Percentiles rank a stretch among this genome's conserved stretches.
These are phyloP conservation scores for Patella depressa DNA, from an alignment of 2,888 invertebrate genomes.

Conservation along the genomic window DNA sequence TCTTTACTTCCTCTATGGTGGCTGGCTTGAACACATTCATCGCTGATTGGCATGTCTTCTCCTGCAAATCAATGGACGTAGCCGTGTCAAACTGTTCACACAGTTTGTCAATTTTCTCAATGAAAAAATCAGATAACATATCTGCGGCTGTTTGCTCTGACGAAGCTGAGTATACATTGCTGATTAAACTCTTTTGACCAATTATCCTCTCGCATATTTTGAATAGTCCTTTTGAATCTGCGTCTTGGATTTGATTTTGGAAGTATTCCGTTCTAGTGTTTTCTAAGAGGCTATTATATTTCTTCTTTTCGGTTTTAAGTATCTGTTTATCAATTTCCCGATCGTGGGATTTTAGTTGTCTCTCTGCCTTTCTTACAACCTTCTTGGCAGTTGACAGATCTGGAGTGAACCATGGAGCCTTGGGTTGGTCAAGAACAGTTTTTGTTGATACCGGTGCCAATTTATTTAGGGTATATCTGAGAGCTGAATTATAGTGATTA, in stretches of 20 bases:
- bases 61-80: background rate
- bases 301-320: background rate
- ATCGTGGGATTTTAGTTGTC: background rate
- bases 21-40: background rate
- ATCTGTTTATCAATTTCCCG: slow-evolving; percentile 1
- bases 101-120: slow-evolving; percentile 3
- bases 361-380: background rate
- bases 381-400: background rate
- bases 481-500: background rate
- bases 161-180: background rate
- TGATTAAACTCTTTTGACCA: background rate
- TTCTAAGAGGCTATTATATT: background rate
- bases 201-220: background rate
- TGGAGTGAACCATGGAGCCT: slow-evolving; percentile 3
- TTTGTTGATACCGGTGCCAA: too few species aligned
- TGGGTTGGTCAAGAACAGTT: background rate
- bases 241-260: background rate
- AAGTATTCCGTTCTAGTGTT: background rate
- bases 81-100: background rate
- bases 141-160: slow-evolving; percentile 1
- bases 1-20: background rate
- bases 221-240: background rate
- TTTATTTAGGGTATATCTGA: background rate
- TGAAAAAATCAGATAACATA: background rate
- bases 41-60: background rate